Evolutionary conservation across 2,888 invertebrate genomes (phyloP).

Genomic region (Patella ulyssiponensis): DNA sequence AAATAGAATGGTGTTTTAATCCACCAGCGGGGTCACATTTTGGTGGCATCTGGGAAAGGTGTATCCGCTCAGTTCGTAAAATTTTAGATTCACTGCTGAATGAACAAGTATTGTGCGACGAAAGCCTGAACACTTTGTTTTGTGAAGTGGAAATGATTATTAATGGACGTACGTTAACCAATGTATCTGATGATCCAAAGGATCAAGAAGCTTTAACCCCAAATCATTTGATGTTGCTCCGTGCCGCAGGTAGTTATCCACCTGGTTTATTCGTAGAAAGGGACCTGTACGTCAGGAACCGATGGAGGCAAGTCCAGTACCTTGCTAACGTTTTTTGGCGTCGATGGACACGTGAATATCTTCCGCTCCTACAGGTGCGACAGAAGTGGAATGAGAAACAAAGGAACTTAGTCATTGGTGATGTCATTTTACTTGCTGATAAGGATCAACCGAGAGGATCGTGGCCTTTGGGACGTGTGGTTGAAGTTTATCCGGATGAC

Average conservation of each 20-base stretch:
- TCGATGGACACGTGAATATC: too few relatives aligned
- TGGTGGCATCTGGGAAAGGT: conserved; percentile 38
- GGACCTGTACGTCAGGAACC: neutral
- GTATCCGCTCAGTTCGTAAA: conserved; percentile 37
- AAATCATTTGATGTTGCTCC: conserved; percentile 59
- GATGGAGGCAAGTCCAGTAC: neutral
- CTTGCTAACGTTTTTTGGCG: neutral
- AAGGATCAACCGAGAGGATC: too few relatives aligned
- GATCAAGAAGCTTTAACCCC: conserved; percentile 45
- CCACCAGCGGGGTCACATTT: conserved; percentile 31
- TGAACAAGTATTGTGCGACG: neutral
- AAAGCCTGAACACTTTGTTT: conserved; percentile 35
- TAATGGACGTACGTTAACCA: conserved; percentile 35
- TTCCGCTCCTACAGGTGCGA: too few relatives aligned
- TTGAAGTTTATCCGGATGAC: too few relatives aligned
- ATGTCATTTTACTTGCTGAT: too few relatives aligned
- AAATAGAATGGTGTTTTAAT: conserved; percentile 29
- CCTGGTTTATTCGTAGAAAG: conserved; percentile 22
- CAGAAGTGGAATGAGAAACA: too few relatives aligned
- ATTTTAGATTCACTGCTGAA: conserved; percentile 33
- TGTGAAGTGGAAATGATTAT: conserved; percentile 33
- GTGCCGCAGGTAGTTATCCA: conserved; percentile 15
- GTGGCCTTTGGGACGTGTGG: too few relatives aligned
- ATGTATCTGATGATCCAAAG: conserved; percentile 26
- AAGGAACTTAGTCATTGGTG: too few relatives aligned